Conservation (phyloP, 2,888 invertebrate species). For the Oasisia sp. region DNA sequence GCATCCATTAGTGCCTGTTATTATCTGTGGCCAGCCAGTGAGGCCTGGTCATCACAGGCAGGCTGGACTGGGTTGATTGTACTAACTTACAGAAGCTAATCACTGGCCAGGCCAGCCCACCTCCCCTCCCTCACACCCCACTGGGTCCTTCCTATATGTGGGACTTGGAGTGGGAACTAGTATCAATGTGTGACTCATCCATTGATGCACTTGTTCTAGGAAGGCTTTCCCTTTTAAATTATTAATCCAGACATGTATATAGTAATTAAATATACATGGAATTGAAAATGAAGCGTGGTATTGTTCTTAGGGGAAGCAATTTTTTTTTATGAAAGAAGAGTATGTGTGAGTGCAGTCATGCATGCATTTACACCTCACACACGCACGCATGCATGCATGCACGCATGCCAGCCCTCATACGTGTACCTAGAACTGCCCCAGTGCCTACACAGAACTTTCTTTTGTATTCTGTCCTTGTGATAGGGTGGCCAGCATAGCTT, state of each 20-base stretch:
- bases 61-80: constrained; percentile 6
- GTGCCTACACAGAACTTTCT: no score
- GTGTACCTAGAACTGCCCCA: no score
- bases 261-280: background rate
- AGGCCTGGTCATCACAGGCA: background rate
- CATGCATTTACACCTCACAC: no score
- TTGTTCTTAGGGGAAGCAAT: background rate
- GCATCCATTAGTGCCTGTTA: constrained; percentile 6
- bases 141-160: background rate
- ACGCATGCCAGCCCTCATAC: no score
- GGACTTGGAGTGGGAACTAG: background rate
- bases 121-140: background rate
- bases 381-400: no score
- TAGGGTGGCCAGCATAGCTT: no score
- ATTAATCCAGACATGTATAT: background rate
- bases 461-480: no score
- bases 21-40: background rate
- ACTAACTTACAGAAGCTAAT: background rate
- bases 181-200: background rate
- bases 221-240: background rate
- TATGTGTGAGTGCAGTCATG: background rate
- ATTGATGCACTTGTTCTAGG: background rate
- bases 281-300: background rate
- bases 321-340: background rate
- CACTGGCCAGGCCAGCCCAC: background rate